These are phyloP conservation scores for Gallirallus australis DNA, from an alignment of 2,797 vertebrate genomes.

Conservation along the genomic window DNA sequence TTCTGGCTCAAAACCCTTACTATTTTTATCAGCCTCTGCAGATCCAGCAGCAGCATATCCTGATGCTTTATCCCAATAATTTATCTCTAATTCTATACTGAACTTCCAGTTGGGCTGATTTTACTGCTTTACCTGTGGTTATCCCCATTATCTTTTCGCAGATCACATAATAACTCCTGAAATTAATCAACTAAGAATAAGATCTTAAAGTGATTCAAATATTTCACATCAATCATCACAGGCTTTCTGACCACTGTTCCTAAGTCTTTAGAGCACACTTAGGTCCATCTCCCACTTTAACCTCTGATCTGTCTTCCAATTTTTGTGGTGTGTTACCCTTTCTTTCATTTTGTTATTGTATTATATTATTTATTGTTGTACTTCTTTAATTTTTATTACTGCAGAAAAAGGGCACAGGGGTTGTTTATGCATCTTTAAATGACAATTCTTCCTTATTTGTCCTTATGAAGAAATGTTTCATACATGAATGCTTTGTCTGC, in stretches of 20 bases:
- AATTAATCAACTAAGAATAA: not conserved
- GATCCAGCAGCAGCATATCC: not conserved
- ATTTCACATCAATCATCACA: not conserved
- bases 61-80: not conserved
- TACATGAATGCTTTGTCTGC: constrained; percentile 16
- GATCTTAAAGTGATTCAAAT: not conserved
- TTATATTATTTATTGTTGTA: not conserved
- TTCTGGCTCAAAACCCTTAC: not conserved
- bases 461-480: not conserved
- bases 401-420: not conserved
- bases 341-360: not conserved
- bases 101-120: not conserved
- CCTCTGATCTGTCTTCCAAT: not conserved
- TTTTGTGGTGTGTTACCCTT: not conserved
- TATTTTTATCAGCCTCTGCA: not conserved
- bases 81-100: not conserved
- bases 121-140: not conserved
- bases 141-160: not conserved
- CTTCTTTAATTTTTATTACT: not conserved
- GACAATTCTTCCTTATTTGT: not conserved
- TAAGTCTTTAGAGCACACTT: not conserved
- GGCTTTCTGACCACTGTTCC: not conserved
- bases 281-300: not conserved
- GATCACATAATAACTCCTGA: not conserved
- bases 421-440: not conserved